Evolutionary conservation across 2,888 invertebrate species (phyloP), one percentile per base, ranked within the genome.

Genomic region (Ariolimax columbianus): DNA sequence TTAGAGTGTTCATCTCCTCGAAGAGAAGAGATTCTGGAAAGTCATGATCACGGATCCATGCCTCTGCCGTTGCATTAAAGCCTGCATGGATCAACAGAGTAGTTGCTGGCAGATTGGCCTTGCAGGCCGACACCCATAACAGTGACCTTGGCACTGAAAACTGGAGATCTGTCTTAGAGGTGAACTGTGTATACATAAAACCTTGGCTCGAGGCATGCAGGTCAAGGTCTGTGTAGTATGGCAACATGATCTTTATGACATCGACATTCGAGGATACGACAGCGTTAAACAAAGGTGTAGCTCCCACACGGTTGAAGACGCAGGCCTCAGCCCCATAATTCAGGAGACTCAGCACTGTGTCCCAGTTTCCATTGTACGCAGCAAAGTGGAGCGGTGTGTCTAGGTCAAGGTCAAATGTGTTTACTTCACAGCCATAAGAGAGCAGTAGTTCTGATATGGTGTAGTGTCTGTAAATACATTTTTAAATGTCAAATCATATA

Each of bases 251-350:
- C 82, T 89, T 89, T 11, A 92, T 89, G 0, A 90, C 86, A 17
- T 88, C 88, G 36, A 88, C 87, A 26, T 88, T 77, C 7, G 86
- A 87, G 72, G 83, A 88, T 63, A 91, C 91, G 0, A 91, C 91
- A 26, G 92, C 92, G 87, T 93, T 93, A 92, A 92, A 93, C 77
- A 93, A 82, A 1, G 92, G 91, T 0, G 92, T 91, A 11, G 90
- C 87, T 11, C 89, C 85, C 0, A 89, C 86, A 2, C 88, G 82
- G 86, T 91, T 93, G 0, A 82, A 51, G 26, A 86, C 81, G 82
- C 92, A 87, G 1, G 93, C 92, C 72, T 91, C 87, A 2, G 92
- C 92, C 26, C 92, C 92, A 79, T 88, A 70, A 51, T 87, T 84
- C n/a, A 93, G 79, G 11, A 93, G 87, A 19, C 87, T 73, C 77